Base-by-base conservation (phyloP, 2,797 vertebrate genomes). In the Lutjanus campechanus region DNA sequence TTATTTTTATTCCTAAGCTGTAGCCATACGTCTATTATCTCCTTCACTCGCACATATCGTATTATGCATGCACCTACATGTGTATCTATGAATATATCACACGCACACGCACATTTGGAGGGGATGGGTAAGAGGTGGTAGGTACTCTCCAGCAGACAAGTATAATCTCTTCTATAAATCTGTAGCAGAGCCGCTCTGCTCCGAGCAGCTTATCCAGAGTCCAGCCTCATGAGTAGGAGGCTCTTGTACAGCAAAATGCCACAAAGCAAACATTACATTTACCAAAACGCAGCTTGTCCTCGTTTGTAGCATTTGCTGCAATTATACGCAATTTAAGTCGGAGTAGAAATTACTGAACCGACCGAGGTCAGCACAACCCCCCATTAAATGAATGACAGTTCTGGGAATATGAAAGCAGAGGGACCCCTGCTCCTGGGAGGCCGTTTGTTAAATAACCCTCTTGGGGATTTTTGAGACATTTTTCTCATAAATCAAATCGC, bases 131-230 rank as follows among this genome's bases (percentile, higher is more conserved):
- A 86, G 81, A 85, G 72, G 84, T 64, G 68, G 69, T 65, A 71
- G 76, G 64, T 72, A 50, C 75, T 78, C 78, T 83, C 47, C 62
- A 82, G 70, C 79, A 87, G 80, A 85, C 79, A 77, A 79, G 84
- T 79, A 72, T 86, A 81, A 91, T 89, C 79, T 88, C 73, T 80
- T 77, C 56, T 71, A 70, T 90, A 80, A 87, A 86, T 88, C 84
- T 88, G 49, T 54, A 56, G 69, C 81, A 73, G 71, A 85, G 76
- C 56, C 20, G 68, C 82, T 84, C 71, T 79, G 78, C 73, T 84
- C 41, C 43, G 4, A 81, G 78, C 84, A 71, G 86, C 73, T 86
- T 76, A 82, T 85, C 79, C 82, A 82, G 40, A 77, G 65, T 84
- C 81, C 85, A 76, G 61, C 76, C 53, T 80, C 69, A 50, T 81